Evolutionary conservation across 1,140 invertebrate genomes (phyloP).

Genomic region (Bombus soroeensis): DNA sequence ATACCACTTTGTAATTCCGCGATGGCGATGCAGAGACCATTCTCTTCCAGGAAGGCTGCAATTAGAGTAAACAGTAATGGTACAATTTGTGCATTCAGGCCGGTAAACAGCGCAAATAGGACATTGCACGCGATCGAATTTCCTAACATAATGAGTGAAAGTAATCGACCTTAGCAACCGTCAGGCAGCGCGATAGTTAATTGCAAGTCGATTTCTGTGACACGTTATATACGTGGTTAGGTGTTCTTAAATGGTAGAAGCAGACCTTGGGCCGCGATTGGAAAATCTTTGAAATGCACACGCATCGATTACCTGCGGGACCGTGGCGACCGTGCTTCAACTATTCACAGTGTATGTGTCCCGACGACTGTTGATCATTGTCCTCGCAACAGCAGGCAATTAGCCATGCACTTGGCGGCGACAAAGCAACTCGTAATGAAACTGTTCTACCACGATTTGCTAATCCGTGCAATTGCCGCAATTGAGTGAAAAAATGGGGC

Average conservation of each 20-base stretch:
- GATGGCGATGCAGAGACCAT: too few relatives aligned
- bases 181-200: slow-evolving; percentile 51
- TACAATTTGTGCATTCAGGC: neutral
- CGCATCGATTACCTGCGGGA: slow-evolving; percentile 27
- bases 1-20: too few relatives aligned
- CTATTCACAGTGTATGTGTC: neutral
- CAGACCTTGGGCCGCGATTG: slow-evolving; percentile 67
- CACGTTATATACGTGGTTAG: slow-evolving; percentile 20
- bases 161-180: slow-evolving; percentile 71
- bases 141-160: slow-evolving; percentile 69
- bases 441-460: neutral
- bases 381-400: slow-evolving; percentile 1
- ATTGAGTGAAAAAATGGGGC: neutral
- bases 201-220: slow-evolving; percentile 59
- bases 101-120: slow-evolving; percentile 4
- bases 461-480: neutral
- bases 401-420: slow-evolving; percentile 8
- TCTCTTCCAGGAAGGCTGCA: too few relatives aligned
- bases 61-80: neutral
- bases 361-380: slow-evolving; percentile 15
- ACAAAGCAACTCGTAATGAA: slow-evolving; percentile 11
- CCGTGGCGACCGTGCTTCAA: neutral
- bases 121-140: slow-evolving; percentile 49
- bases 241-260: slow-evolving; percentile 60
- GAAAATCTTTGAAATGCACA: slow-evolving; percentile 59